A percentile compares a stretch with the other conserved stretches of the same genome.
phyloP scores from a whole-genome alignment of 2,113 vertebrate species.

The Dicrurus megarhynchus region DNA sequence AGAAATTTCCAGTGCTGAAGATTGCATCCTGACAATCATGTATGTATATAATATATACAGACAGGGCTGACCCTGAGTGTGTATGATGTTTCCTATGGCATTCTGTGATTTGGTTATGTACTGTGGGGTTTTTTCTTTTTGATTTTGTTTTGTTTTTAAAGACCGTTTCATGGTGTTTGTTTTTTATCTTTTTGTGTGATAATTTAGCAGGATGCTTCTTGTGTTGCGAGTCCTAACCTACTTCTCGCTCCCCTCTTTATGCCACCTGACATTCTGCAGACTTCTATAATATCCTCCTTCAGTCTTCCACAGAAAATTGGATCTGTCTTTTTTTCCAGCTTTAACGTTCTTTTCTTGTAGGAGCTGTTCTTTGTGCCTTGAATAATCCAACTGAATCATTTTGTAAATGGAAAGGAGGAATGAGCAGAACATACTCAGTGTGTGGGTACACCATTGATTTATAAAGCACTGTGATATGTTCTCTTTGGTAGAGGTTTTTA shows the following conservation, averaged over 20 bases:
- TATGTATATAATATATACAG: neutral
- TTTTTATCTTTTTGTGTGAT: neutral
- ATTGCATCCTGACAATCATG: neutral
- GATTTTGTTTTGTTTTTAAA: neutral
- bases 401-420: neutral
- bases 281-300: neutral
- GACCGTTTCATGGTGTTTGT: neutral
- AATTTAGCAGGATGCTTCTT: neutral
- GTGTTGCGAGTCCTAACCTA: neutral
- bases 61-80: neutral
- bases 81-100: neutral
- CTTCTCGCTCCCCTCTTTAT: neutral
- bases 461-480: neutral
- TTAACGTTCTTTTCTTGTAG: neutral
- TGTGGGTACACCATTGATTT: neutral
- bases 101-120: neutral
- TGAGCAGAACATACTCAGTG: neutral
- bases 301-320: neutral
- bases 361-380: neutral
- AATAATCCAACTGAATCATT: neutral
- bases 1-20: neutral
- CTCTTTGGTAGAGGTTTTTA: neutral
- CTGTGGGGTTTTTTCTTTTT: fast-evolving
- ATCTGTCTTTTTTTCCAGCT: neutral
- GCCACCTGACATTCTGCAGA: neutral